A percentile compares a stretch with the other conserved stretches of the same genome.
These are phyloP conservation scores for Hypercompe scribonia DNA, from an alignment of 2,888 invertebrate species.

Conservation along the genomic window DNA sequence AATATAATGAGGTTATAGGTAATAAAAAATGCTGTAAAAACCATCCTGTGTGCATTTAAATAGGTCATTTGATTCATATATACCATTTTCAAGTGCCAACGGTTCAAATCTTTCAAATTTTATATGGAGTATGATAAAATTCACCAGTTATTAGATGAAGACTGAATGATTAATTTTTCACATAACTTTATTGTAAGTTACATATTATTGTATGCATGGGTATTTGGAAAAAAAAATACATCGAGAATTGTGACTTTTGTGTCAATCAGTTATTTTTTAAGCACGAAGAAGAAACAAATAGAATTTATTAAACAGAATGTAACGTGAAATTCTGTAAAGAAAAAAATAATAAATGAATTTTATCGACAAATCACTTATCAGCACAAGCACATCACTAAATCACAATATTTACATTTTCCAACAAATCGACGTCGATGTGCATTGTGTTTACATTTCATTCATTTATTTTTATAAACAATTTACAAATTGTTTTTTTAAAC, in stretches of 20 bases:
- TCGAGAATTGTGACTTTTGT: neutral
- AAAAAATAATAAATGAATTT: neutral
- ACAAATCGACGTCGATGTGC: slow-evolving; percentile 36
- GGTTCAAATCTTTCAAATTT: neutral
- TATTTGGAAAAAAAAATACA: neutral
- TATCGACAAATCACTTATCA: slow-evolving; percentile 18
- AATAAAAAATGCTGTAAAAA: neutral
- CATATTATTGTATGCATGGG: neutral
- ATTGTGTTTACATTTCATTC: slow-evolving; percentile 43
- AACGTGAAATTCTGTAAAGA: neutral
- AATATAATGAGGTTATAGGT: neutral
- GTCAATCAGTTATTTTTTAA: neutral
- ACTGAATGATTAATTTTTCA: too few species aligned
- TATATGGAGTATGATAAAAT: too few species aligned
- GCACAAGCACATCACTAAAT: slow-evolving; percentile 41
- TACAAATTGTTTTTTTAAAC: slow-evolving; percentile 5
- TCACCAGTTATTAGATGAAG: neutral
- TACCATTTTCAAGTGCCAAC: neutral
- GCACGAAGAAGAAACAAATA: neutral
- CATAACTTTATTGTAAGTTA: too few species aligned
- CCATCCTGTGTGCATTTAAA: neutral
- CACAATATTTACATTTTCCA: slow-evolving; percentile 54
- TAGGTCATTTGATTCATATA: neutral
- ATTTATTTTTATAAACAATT: slow-evolving; percentile 47
- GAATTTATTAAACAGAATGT: neutral